Base-by-base conservation (phyloP, 2,888 invertebrate species). In the Dicranocentrus wangi region DNA sequence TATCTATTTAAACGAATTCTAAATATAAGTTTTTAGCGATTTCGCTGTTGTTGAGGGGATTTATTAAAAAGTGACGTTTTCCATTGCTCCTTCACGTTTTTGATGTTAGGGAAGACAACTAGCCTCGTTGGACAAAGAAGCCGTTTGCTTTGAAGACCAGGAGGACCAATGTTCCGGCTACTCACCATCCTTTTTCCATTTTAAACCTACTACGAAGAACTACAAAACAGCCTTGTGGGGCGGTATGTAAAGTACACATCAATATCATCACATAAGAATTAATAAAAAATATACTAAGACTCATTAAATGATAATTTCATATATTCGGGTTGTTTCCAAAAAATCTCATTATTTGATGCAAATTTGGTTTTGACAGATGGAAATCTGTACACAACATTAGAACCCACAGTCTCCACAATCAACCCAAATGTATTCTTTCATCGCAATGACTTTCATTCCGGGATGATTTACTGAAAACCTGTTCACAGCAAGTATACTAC, bases 381-480 rank as follows among this genome's bases (percentile, higher is more conserved):
- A 87, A 94, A 93, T 90, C 92, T 94, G 88, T 95, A 95, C 90
- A 94, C 95, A 87, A 95, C 94, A 87, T 90, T 93, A 88, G 94
- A 94, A 89, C 94, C 94, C 87, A 94, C 94, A 87, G 91, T 95
- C 89, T 95, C 95, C 89, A 94, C 93, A 89, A 85, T 86, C 39
- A 95, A 95, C 90, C 95, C 95, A 86, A 95, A 95, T 90, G 95
- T 95, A 85, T 95, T 93, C 90, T 95, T 95, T 90, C 95, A 95
- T 90, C 92, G 95, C 88, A 92, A 93, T 87, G 93, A 93, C 82
- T 92, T 95, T 87, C 95, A 95, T 91, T 94, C 94, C 86, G 95
- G 95, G 89, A 95, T 95, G 94, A 95, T 95, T 93, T 95, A 95
- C 90, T 95, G 28, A 72, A 55, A 43, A 27, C 55, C 2, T 47